These are phyloP conservation scores for Drosophila siamana DNA, from an alignment of 2,888 invertebrate genomes.

Conservation along the genomic window DNA sequence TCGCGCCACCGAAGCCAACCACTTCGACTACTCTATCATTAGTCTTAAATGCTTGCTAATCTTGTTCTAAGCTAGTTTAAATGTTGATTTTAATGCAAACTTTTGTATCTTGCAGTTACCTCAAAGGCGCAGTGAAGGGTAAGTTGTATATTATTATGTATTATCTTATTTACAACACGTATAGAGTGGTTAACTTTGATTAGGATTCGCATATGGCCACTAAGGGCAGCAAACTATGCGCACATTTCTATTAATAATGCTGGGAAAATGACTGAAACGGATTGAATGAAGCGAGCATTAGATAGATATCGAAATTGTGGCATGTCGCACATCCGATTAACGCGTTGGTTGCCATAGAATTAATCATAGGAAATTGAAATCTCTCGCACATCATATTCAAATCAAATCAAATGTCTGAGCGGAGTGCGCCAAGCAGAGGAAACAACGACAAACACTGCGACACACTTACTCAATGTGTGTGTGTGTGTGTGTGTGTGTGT, in stretches of 20 bases:
- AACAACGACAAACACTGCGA: not conserved
- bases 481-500: not conserved
- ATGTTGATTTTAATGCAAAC: too few species aligned
- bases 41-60: too few species aligned
- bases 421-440: constrained; percentile 86
- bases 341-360: constrained; percentile 25
- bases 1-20: too few species aligned
- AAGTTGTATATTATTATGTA: too few species aligned
- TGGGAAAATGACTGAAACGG: not conserved
- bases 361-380: constrained; percentile 55
- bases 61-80: too few species aligned
- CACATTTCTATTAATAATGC: not conserved
- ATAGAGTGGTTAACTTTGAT: too few species aligned
- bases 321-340: constrained; percentile 14
- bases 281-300: not conserved
- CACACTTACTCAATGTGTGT: not conserved
- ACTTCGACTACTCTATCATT: too few species aligned
- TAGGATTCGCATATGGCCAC: too few species aligned
- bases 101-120: too few species aligned
- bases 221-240: too few species aligned
- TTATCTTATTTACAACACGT: too few species aligned
- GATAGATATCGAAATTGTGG: constrained; percentile 14
- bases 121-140: too few species aligned
- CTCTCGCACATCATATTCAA: constrained; percentile 38
- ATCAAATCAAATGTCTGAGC: constrained; percentile 23